These are phyloP conservation scores for Isurus oxyrinchus DNA, from an alignment of 2,113 vertebrate species.

Conservation along the genomic window DNA sequence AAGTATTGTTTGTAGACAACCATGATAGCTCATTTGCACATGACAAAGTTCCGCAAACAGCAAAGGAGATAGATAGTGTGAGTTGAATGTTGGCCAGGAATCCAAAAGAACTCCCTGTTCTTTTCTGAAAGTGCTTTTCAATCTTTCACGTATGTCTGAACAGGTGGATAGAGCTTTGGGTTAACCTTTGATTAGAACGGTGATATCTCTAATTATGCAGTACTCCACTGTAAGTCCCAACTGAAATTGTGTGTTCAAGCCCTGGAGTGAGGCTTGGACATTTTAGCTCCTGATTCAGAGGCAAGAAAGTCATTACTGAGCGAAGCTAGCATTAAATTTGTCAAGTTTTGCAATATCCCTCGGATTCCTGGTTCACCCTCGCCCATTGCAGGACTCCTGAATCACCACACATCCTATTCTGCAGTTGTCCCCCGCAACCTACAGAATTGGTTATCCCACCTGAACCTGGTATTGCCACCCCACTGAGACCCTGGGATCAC, in stretches of 20 bases:
- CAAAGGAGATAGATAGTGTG: background rate
- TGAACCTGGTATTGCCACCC: no score
- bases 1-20: background rate
- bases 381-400: background rate
- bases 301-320: background rate
- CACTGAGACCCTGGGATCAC: no score
- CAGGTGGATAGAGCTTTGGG: background rate
- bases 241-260: background rate
- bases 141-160: background rate
- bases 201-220: background rate
- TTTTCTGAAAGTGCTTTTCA: background rate
- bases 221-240: background rate
- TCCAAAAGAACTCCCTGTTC: background rate
- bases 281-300: background rate
- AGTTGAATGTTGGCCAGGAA: background rate
- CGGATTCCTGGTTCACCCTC: background rate
- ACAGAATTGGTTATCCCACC: no score
- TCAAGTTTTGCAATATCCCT: no score
- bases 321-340: background rate
- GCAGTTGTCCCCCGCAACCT: no score
- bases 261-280: background rate
- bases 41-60: background rate
- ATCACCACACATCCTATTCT: no score
- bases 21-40: background rate
- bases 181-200: background rate